Evolutionary conservation across 2,113 vertebrate genomes (phyloP), one percentile per base, ranked within the genome.

Genomic region (Athene noctua): DNA sequence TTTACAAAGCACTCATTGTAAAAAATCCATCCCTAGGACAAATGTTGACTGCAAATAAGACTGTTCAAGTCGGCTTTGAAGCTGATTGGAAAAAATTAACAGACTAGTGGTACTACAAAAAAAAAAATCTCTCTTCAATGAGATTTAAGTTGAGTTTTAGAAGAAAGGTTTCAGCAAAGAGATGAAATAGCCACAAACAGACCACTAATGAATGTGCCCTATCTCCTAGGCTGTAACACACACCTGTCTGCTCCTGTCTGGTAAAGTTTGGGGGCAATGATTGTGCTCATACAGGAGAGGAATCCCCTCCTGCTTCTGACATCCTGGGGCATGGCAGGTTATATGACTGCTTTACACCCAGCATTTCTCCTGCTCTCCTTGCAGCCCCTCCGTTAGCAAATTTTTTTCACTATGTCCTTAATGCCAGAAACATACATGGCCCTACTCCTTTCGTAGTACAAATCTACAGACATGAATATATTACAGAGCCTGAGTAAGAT

Each of bases 11-110:
- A 65, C 16, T 36, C 75, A 80, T 82, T 95, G 82, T 90, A 84
- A 94, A 94, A 94, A 92, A 86, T 71, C 67, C 80, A 70, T 91
- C 91, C 80, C n/a, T 42, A 68, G 83, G 81, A 92, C 87, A 91
- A 93, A 89, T 44, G 78, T 58, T 66, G 74, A 73, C 85, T 94
- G 80, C 73, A 96, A 94, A 90, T 88, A 93, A 77, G 78, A 89
- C 70, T 88, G 57, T 95, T 89, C 52, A 68, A 96, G 46, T 51
- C 38, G 72, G 32, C 90, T 96, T 96, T 86, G 80, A 94, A 96
- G 90, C 44, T 27, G 16, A 66, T 88, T 63, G 34, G 65, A 86
- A 95, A 90, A 94, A 92, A 92, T 63, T n/a, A 95, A 57, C 67
- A 63, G 58, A 62, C 55, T 79, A 38, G 26, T 40, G 20, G 80